Base-by-base conservation (phyloP, 2,797 vertebrate genomes). In the Chlorospingus flavigularis region DNA sequence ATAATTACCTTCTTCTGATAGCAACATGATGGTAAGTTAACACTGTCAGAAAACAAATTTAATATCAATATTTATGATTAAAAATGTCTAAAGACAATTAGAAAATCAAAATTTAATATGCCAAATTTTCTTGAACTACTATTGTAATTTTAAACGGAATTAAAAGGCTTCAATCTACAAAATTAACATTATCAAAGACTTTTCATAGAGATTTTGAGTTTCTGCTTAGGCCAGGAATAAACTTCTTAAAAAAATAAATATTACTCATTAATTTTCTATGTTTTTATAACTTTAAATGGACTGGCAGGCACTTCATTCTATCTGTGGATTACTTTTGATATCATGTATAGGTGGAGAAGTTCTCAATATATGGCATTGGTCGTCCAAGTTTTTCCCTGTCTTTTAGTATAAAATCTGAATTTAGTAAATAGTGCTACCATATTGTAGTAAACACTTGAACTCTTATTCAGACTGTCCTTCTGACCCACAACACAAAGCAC, bases 261-360 rank as follows among this genome's bases (percentile, higher is more conserved):
- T 12, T 60, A 12, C n/a, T 47, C 12, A 18, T 39, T 63, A 39
- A 14, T 53, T 78, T 63, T 82, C 9, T 39, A 6, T 25, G 23
- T 58, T 68, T 55, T 55, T 8, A 23, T n/a, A 24, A 2, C 10
- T 57, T 92, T 57, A 43, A 74, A 79, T n/a, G 3, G 10, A 50
- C 17, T 82, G 42, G 9, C 2, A 72, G 33, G 3, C 3, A 62
- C 4, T 33, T 86, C 3, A 9, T 80, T 79, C 8, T 45, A 50
- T 51, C 13, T 67, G 6, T 47, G 10, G 5, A 9, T 51, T 75
- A 53, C 7, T 58, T 65, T 33, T n/a, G 14, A 35, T 43, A 37
- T 1, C 0, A 0, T 61, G 50, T 55, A 33, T 20, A 57, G 4
- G 3, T 75, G 14, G 2, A 40, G 17, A 87, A 67, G 5, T 62